Percentiles rank a stretch among this genome's conserved stretches.
Conservation (phyloP, 2,113 vertebrate species). For the Apteryx owenii region DNA sequence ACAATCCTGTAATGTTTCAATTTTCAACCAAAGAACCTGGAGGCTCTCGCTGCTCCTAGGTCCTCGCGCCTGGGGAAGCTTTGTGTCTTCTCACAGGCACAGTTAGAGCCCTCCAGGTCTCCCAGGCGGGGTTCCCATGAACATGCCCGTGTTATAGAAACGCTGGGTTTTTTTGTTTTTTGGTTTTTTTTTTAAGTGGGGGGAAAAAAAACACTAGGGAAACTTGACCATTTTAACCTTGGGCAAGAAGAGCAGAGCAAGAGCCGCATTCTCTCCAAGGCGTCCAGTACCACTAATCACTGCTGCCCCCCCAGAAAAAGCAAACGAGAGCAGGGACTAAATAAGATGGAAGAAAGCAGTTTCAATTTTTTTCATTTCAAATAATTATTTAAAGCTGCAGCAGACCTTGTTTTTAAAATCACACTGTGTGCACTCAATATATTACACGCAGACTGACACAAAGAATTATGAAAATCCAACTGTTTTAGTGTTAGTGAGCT, state of each 20-base stretch:
- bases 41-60: not conserved
- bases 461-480: not conserved
- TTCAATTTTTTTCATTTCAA: not conserved
- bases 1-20: fast-evolving
- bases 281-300: fast-evolving
- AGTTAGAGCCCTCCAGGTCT: not conserved
- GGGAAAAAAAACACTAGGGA: not conserved
- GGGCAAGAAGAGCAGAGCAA: fast-evolving
- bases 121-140: not conserved
- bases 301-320: not conserved
- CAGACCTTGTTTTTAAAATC: slow-evolving; percentile 37
- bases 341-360: not conserved
- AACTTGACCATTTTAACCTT: not conserved
- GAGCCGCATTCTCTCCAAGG: fast-evolving
- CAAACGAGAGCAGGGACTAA: not conserved
- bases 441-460: not conserved
- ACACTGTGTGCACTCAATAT: not conserved
- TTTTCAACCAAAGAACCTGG: not conserved
- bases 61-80: fast-evolving
- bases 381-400: slow-evolving; percentile 27
- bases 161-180: too few relatives aligned
- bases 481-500: not conserved
- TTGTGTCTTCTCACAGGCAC: not conserved
- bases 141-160: not conserved
- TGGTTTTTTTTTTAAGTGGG: not conserved